Evolutionary conservation across 2,797 vertebrate genomes (phyloP), one percentile per base, ranked within the genome.

Genomic region (Notolabrus celidotus): DNA sequence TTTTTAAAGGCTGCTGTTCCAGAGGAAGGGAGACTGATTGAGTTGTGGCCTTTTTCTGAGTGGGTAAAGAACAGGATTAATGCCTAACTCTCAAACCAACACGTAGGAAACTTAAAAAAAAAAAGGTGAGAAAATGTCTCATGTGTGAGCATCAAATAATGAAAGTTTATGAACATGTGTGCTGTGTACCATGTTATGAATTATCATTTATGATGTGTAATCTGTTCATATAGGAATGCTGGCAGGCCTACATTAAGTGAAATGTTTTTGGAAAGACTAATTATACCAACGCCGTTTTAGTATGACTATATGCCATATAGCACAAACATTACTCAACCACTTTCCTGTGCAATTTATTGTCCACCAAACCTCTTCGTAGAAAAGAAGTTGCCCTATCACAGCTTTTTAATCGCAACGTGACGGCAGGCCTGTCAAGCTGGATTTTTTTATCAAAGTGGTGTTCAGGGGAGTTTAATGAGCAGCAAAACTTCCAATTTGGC

Each of bases 21-120:
- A 42, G 55, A 83, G 86, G 86, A 90, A 75, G 70, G 57, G 82
- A 88, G 78, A 87, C 78, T 60, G 87, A 77, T 53, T 65, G 77
- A 92, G 89, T 74, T 85, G 78, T 77, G 75, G 55, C 27, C 56
- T 71, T 85, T 89, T 92, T 83, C 83, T 77, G 64, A 81, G 47
- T 81, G 88, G 80, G 76, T 17, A 62, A 93, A 90, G 79, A 92
- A 85, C 79, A 88, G 87, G 85, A 93, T 93, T 93, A 93, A 93
- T 90, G 89, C 63, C 41, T 55, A 85, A 88, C 89, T 83, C 84
- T 52, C 62, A 81, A 89, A 81, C 63, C 63, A 84, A 73, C 78
- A 77, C 20, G 56, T 39, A 71, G 59, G 43, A 0, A 23, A 16
- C 71, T 74, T 67, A 2, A 46, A 53, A 59, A 65, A 70, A 71